Conservation (phyloP, 2,113 vertebrate species). For the Cheirogaleus medius region DNA sequence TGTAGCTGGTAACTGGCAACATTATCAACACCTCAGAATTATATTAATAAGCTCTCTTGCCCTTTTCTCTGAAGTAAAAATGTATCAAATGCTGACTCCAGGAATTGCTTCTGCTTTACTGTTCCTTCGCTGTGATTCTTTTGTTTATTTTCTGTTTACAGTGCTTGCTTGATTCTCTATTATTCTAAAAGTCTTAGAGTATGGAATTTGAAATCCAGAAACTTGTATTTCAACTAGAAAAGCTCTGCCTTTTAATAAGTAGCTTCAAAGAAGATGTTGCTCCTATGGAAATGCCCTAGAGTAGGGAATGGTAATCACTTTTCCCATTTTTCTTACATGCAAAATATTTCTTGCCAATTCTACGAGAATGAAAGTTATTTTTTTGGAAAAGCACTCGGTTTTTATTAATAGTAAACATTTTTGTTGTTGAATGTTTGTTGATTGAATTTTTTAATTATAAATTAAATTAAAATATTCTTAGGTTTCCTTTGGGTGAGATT, state of each 20-base stretch:
- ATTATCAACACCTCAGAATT: background rate
- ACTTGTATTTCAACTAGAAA: background rate
- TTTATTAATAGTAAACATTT: background rate
- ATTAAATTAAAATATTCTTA: background rate
- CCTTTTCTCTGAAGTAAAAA: background rate
- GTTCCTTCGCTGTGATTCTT: background rate
- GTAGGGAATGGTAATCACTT: background rate
- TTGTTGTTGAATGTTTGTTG: background rate
- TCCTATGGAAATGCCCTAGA: background rate
- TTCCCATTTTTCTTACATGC: background rate
- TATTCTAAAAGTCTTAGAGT: background rate
- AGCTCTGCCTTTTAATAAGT: background rate
- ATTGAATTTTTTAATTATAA: background rate
- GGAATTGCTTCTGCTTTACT: background rate
- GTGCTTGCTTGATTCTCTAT: background rate
- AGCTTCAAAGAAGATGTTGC: background rate
- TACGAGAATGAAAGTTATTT: background rate
- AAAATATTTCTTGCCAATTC: conserved; percentile 13
- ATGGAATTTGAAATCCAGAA: background rate
- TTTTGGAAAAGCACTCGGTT: background rate
- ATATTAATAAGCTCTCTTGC: background rate
- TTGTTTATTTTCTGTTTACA: background rate
- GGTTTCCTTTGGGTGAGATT: background rate
- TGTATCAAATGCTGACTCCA: background rate
- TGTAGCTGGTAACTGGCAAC: background rate